phyloP scores from a whole-genome alignment of 2,888 invertebrate species.

The Eueremaeus valkanovi region DNA sequence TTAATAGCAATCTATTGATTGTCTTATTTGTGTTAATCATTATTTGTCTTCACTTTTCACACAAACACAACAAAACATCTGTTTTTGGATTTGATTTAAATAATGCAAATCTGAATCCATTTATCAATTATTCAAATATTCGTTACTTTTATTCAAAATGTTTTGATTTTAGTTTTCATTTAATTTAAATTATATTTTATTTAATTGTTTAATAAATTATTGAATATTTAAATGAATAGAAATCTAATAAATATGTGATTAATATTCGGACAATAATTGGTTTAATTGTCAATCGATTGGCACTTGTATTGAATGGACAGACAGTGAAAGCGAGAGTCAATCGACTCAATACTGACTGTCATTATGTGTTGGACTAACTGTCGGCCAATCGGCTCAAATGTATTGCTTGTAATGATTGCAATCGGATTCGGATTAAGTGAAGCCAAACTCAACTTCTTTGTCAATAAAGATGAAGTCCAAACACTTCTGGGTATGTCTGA shows the following conservation, averaged over 20 bases:
- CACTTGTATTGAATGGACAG: too few species aligned
- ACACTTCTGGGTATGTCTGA: slow-evolving; percentile 12
- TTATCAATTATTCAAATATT: too few species aligned
- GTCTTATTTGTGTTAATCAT: slow-evolving; percentile 7
- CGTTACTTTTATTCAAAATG: background rate
- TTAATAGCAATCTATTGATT: background rate
- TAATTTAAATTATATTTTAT: background rate
- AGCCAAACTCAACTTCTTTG: slow-evolving; percentile 18
- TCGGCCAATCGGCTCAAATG: too few species aligned
- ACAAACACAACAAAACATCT: background rate
- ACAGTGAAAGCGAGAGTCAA: too few species aligned
- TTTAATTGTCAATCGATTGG: too few species aligned
- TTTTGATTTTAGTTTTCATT: background rate
- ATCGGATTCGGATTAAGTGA: background rate
- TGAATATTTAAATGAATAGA: background rate
- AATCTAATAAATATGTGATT: background rate
- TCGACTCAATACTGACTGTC: too few species aligned
- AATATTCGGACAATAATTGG: too few species aligned
- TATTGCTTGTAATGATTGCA: background rate
- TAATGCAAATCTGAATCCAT: background rate
- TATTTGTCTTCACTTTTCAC: slow-evolving; percentile 26
- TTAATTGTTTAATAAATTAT: background rate
- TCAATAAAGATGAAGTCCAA: slow-evolving; percentile 20
- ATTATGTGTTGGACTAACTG: too few species aligned
- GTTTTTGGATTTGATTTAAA: slow-evolving; percentile 1